Evolutionary conservation across 2,888 invertebrate genomes (phyloP).

Genomic region (Phyto melanocephala): DNA sequence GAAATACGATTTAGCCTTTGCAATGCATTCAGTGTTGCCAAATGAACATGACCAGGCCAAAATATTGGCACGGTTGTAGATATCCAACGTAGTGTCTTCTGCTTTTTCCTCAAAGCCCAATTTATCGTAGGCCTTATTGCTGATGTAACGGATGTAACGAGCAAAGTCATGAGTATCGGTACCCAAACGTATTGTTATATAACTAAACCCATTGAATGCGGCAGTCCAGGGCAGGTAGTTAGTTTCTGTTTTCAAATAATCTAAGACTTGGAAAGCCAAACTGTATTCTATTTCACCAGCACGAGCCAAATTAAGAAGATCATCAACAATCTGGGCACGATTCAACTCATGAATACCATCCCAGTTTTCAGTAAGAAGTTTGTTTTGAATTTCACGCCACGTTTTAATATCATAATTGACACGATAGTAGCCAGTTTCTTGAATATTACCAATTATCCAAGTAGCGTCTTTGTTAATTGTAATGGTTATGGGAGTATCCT

Average conservation of each 20-base stretch:
- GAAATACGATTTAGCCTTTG: conserved; percentile 79
- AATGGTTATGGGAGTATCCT: neutral
- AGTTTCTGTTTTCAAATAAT: conserved; percentile 84
- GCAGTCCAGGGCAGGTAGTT: conserved; percentile 90
- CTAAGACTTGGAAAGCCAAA: conserved; percentile 83
- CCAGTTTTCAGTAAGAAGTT: conserved; percentile 67
- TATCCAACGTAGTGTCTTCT: conserved; percentile 80
- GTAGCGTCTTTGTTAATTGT: neutral
- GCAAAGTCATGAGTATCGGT: conserved; percentile 70
- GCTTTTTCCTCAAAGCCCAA: conserved; percentile 79
- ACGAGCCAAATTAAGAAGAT: conserved; percentile 87
- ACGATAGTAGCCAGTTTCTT: conserved; percentile 80
- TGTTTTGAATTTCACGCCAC: conserved; percentile 80
- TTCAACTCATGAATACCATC: conserved; percentile 83
- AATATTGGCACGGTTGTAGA: conserved; percentile 82
- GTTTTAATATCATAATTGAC: conserved; percentile 85
- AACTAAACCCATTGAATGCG: conserved; percentile 80
- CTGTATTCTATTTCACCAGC: conserved; percentile 82
- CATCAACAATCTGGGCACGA: conserved; percentile 89
- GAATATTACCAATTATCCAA: conserved; percentile 76
- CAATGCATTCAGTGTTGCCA: conserved; percentile 81
- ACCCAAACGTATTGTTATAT: conserved; percentile 74
- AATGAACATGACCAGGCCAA: conserved; percentile 84
- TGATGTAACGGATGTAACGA: conserved; percentile 79
- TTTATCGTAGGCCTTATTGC: conserved; percentile 79